A percentile compares a stretch with the other conserved stretches of the same genome.
Conservation (phyloP, 2,888 invertebrate genomes). For the Listrodromus nycthemerus region DNA sequence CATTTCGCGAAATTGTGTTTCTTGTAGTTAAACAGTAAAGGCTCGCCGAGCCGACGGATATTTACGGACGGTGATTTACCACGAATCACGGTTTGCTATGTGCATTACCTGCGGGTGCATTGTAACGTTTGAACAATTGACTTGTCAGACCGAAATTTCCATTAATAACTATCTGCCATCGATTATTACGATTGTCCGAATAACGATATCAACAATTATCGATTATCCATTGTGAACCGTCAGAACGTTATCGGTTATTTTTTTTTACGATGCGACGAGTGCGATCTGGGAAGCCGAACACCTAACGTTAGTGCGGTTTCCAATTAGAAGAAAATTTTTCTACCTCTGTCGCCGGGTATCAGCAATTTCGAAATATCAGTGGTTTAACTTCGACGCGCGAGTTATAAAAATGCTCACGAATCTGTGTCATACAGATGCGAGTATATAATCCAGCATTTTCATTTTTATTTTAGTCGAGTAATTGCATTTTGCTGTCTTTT, state of each 20-base stretch:
- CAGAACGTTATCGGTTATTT: background rate
- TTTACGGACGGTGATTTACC: conserved; percentile 7
- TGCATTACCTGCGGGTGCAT: conserved; percentile 21
- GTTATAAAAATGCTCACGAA: background rate
- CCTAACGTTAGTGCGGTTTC: background rate
- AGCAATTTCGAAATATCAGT: background rate
- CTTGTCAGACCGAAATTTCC: conserved; percentile 23
- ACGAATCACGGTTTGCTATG: background rate
- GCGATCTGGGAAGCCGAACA: background rate
- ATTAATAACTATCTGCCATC: conserved; percentile 1
- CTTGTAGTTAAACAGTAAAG: conserved; percentile 29
- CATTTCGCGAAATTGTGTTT: conserved; percentile 12
- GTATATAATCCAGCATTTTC: background rate
- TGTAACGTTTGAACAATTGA: conserved; percentile 1
- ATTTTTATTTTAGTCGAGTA: background rate
- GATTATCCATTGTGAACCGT: background rate
- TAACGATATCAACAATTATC: background rate
- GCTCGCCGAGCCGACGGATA: conserved; percentile 1
- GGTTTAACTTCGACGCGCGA: background rate
- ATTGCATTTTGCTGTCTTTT: background rate
- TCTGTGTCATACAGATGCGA: background rate
- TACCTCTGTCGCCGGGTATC: background rate
- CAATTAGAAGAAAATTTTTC: background rate
- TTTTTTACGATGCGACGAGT: background rate
- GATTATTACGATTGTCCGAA: conserved; percentile 5